Conservation (phyloP, 2,113 vertebrate genomes). For the Rhynchopsitta pachyrhyncha region DNA sequence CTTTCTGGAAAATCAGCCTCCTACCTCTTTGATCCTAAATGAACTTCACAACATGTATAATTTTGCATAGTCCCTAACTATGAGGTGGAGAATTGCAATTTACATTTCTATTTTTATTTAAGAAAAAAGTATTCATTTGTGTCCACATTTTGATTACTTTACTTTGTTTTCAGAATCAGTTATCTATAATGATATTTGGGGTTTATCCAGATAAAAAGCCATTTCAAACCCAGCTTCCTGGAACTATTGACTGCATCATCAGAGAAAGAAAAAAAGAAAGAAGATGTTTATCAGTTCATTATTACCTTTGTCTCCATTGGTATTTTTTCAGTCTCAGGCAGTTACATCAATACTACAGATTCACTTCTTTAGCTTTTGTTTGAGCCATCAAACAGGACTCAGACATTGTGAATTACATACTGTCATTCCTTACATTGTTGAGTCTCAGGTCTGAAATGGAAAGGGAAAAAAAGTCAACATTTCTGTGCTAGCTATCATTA, state of each 20-base stretch:
- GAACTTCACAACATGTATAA: neutral
- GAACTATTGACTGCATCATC: neutral
- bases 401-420: neutral
- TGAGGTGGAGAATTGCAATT: neutral
- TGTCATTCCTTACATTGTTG: neutral
- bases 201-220: neutral
- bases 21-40: constrained; percentile 8
- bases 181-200: neutral
- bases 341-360: neutral
- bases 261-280: neutral
- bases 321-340: neutral
- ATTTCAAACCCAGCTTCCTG: neutral
- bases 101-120: constrained; percentile 22
- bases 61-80: neutral
- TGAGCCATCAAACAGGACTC: neutral
- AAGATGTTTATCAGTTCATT: neutral
- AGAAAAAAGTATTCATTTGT: neutral
- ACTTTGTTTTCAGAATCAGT: neutral
- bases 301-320: neutral
- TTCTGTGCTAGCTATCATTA: neutral
- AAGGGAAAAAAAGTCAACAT: neutral
- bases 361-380: neutral
- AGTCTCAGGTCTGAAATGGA: neutral
- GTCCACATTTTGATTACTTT: neutral
- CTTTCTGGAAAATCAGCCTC: neutral